Base-by-base conservation (phyloP, 1,140 invertebrate species). In the Yoshiicerus persimilis region DNA sequence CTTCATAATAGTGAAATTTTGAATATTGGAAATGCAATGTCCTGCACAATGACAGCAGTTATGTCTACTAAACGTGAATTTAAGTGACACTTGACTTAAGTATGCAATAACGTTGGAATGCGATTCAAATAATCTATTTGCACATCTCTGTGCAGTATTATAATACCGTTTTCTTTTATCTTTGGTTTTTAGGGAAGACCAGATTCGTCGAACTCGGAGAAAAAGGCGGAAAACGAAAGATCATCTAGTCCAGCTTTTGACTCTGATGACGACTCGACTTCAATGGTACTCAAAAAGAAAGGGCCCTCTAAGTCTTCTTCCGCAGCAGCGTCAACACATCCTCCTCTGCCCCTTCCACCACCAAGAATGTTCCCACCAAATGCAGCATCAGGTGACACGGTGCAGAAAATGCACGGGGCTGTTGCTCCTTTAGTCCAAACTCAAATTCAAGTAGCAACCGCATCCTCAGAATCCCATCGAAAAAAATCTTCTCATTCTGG, bases 201-300 rank as follows among this genome's bases (percentile, higher is more conserved):
- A n/a, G 88, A 85, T 6, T 86, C 87, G 90, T 90, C 86, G 89
- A 90, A 88, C n/a, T 88, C 90, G 47, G 90, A 92, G 20, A 91
- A 90, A 27, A 92, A 92, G 70, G 92, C 92, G 20, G 93, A 94
- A 10, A 96, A 96, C 11, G 97, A 99, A 92, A 93, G 97, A 36
- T 98, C 97, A 0, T 98, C 97, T 91, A 98, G 97, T 92, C 97
- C 98, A 0, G 97, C 97, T 0, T 99, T 99, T 92, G 98, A 99
- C 89, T 99, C 98, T 0, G 98, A 99, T 92, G 97, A 99, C 75
- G 94, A 95, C 91, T 96, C 97, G 88, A 96, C 96, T 88, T 94
- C 94, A 0, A 90, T 91, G 27, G 89, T 89, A 10, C 88, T 88
- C 47, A 90, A 89, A 84, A 91, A 91, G 38, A 91, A 91, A 87